A percentile compares a stretch with the other conserved stretches of the same genome.
Conservation (phyloP, 2,113 vertebrate species). For the Meleagris gallopavo region DNA sequence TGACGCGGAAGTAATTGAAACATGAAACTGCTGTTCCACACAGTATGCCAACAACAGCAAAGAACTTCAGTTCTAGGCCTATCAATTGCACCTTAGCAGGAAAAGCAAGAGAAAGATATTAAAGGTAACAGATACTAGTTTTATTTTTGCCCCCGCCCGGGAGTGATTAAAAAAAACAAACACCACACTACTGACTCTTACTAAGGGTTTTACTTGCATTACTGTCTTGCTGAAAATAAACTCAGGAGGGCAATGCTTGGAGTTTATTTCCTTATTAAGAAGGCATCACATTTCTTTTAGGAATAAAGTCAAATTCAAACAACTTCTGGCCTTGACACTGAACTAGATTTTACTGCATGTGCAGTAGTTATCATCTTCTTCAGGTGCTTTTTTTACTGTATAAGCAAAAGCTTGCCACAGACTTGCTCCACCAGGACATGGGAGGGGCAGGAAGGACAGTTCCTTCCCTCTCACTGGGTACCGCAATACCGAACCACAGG, state of each 20-base stretch:
- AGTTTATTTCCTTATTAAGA: background rate
- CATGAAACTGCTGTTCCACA: constrained; percentile 89
- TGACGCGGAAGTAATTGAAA: constrained; percentile 93
- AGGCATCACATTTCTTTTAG: fast-evolving
- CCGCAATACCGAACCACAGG: background rate
- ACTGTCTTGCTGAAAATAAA: background rate
- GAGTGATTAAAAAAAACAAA: background rate
- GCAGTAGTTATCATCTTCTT: background rate
- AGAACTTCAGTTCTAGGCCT: constrained; percentile 83
- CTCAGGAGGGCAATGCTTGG: background rate
- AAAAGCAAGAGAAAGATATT: background rate
- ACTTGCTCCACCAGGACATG: background rate
- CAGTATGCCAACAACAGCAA: constrained; percentile 89
- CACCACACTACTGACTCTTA: background rate
- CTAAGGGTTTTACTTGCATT: background rate
- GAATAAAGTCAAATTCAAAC: background rate
- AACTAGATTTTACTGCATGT: background rate
- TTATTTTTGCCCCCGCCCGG: background rate
- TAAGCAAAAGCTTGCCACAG: background rate
- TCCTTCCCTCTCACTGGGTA: background rate
- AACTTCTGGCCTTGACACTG: constrained; percentile 1
- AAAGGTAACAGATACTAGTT: background rate
- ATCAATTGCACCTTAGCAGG: constrained; percentile 84
- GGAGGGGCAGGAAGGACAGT: background rate
- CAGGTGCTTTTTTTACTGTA: background rate